These are phyloP conservation scores for Gymnogyps californianus DNA, from an alignment of 2,113 vertebrate species.

Conservation along the genomic window DNA sequence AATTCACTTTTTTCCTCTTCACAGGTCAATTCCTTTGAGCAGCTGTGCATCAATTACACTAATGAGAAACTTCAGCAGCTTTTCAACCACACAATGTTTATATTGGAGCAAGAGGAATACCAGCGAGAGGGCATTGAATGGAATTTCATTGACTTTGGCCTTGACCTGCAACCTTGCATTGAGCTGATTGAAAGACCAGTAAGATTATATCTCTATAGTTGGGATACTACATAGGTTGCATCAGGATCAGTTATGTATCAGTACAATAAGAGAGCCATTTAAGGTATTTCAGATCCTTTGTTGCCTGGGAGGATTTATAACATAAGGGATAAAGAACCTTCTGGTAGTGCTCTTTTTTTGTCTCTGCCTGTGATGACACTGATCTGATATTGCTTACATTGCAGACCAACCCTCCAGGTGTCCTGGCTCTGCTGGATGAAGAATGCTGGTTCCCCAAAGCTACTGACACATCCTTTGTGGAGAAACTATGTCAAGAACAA, in stretches of 20 bases:
- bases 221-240: neutral
- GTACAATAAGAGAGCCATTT: neutral
- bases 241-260: neutral
- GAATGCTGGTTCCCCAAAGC: conserved; percentile 99
- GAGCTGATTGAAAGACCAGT: conserved; percentile 93
- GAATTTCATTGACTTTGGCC: conserved; percentile 96
- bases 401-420: conserved; percentile 94
- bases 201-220: conserved; percentile 21
- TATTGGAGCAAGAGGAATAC: conserved; percentile 97
- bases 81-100: conserved; percentile 99
- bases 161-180: conserved; percentile 94
- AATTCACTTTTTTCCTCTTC: neutral
- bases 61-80: conserved; percentile 98
- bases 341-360: neutral
- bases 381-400: neutral
- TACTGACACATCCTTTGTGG: conserved; percentile 94
- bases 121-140: conserved; percentile 94
- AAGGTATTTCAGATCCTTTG: neutral
- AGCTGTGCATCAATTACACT: conserved; percentile 98
- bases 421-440: conserved; percentile 94
- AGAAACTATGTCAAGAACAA: conserved; percentile 89
- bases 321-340: neutral
- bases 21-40: conserved; percentile 96
- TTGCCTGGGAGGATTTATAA: neutral
- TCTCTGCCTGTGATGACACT: neutral